Evolutionary conservation across 2,888 invertebrate species (phyloP).

Genomic region (Eupithecia pulchellata): DNA sequence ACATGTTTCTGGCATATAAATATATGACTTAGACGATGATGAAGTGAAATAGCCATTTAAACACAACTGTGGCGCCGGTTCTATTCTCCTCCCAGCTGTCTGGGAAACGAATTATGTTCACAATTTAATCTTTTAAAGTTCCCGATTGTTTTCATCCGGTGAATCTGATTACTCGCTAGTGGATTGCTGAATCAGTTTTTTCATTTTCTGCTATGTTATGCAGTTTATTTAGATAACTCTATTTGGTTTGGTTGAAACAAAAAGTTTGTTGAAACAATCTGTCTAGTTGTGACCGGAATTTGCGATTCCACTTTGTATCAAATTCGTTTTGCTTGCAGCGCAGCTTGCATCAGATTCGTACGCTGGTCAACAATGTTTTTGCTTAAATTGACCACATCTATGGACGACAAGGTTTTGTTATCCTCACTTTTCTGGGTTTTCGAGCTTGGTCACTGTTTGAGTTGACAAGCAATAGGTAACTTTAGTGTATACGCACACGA

Average conservation of each 20-base stretch:
- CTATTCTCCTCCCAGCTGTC: slow-evolving; percentile 49
- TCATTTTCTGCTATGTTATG: slow-evolving; percentile 21
- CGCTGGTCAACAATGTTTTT: no score
- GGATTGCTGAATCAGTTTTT: slow-evolving; percentile 29
- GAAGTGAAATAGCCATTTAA: slow-evolving; percentile 6
- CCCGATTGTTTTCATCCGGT: slow-evolving; percentile 49
- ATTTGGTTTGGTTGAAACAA: background rate
- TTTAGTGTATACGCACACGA: no score
- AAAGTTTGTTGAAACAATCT: background rate
- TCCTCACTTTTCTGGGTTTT: background rate
- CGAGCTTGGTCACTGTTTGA: background rate
- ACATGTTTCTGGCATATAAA: no score
- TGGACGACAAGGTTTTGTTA: no score
- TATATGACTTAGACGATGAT: background rate
- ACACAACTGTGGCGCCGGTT: slow-evolving; percentile 33
- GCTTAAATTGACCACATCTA: no score
- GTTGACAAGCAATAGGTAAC: background rate
- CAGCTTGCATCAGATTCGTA: background rate
- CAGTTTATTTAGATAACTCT: slow-evolving; percentile 8
- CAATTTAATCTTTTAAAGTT: slow-evolving; percentile 59
- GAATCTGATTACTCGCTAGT: slow-evolving; percentile 44
- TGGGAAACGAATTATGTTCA: slow-evolving; percentile 55
- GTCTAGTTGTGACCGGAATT: background rate
- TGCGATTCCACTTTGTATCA: background rate
- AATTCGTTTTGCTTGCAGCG: background rate